A percentile compares a stretch with the other conserved stretches of the same genome.
These are phyloP conservation scores for Artibeus lituratus DNA, from an alignment of 2,797 vertebrate genomes.

Conservation along the genomic window DNA sequence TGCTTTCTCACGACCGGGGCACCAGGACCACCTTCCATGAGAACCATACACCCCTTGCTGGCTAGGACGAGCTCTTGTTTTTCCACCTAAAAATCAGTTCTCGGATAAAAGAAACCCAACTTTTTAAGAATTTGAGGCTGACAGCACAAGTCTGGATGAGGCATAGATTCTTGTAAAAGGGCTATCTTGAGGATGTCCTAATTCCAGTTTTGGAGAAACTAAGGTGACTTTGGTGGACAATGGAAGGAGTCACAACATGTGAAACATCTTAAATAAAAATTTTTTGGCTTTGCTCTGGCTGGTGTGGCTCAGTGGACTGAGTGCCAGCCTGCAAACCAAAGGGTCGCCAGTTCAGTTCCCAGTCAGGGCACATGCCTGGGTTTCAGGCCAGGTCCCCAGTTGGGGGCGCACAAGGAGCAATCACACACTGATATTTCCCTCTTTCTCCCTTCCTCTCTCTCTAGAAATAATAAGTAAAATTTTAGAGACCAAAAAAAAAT, in stretches of 20 bases:
- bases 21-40: fast-evolving
- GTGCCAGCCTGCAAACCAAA: too few species aligned
- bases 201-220: background rate
- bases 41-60: background rate
- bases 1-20: background rate
- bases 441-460: too few species aligned
- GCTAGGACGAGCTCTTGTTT: background rate
- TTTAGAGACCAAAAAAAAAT: too few species aligned
- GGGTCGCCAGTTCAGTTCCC: too few species aligned
- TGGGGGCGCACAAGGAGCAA: too few species aligned
- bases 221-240: background rate
- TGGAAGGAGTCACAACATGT: background rate
- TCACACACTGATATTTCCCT: too few species aligned
- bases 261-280: background rate
- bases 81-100: background rate
- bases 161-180: background rate
- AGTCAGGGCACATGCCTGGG: too few species aligned
- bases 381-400: too few species aligned
- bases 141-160: background rate
- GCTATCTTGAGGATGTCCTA: background rate
- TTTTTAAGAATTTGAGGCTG: background rate
- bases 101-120: background rate
- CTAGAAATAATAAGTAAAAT: too few species aligned
- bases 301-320: too few species aligned
- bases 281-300: background rate